A percentile compares a stretch with the other conserved stretches of the same genome.
phyloP scores from a whole-genome alignment of 2,113 vertebrate genomes.

The Enhydra lutris region DNA sequence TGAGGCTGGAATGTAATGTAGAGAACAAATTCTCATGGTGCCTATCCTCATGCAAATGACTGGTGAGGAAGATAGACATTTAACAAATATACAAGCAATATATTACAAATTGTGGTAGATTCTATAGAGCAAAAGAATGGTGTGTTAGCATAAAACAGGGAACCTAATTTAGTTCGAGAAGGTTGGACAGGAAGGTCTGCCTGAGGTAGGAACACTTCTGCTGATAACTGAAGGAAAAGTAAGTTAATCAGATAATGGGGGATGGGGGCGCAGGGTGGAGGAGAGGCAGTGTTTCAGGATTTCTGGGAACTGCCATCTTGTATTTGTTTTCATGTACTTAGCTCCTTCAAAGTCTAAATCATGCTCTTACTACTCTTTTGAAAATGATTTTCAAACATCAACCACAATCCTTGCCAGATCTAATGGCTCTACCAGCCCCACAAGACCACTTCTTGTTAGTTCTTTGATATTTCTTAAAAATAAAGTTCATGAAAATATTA shows the following conservation, averaged over 20 bases:
- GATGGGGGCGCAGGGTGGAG: background rate
- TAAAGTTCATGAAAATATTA: background rate
- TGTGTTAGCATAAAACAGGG: background rate
- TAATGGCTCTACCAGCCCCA: background rate
- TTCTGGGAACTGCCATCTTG: background rate
- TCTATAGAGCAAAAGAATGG: background rate
- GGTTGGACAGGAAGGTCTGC: background rate
- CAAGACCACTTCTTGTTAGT: background rate
- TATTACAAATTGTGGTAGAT: background rate
- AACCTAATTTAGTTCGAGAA: background rate
- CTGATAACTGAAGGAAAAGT: background rate
- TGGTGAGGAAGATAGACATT: background rate
- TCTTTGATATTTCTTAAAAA: conserved; percentile 35
- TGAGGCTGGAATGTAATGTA: no score
- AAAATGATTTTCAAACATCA: conserved; percentile 15
- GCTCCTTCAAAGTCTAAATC: background rate
- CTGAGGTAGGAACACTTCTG: background rate
- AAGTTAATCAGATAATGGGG: background rate
- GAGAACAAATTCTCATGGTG: background rate
- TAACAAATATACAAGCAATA: background rate
- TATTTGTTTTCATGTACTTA: background rate
- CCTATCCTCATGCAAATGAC: background rate
- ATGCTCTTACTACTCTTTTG: background rate
- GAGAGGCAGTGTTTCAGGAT: background rate
- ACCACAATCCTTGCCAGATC: background rate